Conservation (phyloP, 2,113 vertebrate genomes). For the Lepisosteus oculatus region DNA sequence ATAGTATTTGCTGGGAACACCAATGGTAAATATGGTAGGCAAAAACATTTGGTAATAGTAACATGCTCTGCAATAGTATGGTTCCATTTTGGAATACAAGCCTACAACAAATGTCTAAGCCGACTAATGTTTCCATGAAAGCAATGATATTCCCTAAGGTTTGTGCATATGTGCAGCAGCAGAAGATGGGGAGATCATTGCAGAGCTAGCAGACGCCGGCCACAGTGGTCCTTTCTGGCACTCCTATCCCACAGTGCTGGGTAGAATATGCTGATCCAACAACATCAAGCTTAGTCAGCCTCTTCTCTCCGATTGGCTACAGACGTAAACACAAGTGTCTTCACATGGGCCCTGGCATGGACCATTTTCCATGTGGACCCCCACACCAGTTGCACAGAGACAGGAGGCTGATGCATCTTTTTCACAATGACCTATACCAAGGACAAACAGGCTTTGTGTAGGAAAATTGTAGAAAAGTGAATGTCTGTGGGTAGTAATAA, state of each 20-base stretch:
- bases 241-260: constrained; percentile 27
- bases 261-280: constrained; percentile 24
- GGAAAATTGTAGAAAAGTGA: background rate
- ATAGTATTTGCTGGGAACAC: no score
- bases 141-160: constrained; percentile 22
- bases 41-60: background rate
- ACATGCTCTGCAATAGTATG: background rate
- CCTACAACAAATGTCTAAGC: constrained; percentile 3
- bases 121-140: background rate
- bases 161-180: constrained; percentile 36
- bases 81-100: background rate
- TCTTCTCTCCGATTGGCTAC: background rate
- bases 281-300: constrained; percentile 21
- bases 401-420: constrained; percentile 26
- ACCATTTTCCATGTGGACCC: constrained; percentile 4
- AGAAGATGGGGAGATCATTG: constrained; percentile 20
- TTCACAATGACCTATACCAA: constrained; percentile 11
- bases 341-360: constrained; percentile 16
- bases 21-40: no score
- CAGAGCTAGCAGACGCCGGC: constrained; percentile 34
- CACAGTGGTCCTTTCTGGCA: constrained; percentile 34
- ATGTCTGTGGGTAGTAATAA: no score
- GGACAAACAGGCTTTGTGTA: constrained; percentile 19
- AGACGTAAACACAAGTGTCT: constrained; percentile 6
- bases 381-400: constrained; percentile 26